Evolutionary conservation across 2,113 vertebrate genomes (phyloP).

Genomic region (Symphodus melops): DNA sequence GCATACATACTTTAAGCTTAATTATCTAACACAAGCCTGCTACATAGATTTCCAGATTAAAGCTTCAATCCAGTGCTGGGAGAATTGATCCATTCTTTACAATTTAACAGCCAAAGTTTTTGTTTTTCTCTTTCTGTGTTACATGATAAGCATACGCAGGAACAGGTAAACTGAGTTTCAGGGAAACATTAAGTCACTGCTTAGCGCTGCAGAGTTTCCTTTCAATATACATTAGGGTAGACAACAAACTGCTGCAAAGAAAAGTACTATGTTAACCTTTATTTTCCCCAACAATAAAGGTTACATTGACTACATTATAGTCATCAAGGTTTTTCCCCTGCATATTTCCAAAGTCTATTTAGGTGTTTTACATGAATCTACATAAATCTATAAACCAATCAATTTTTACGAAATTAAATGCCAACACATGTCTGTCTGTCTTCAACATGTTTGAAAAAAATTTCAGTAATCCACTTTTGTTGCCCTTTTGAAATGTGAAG

Average conservation of each 20-base stretch:
- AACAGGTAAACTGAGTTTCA: constrained; percentile 55
- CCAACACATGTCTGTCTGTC: no score
- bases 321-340: not conserved
- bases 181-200: not conserved
- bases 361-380: not conserved
- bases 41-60: not conserved
- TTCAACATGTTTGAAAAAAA: no score
- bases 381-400: not conserved
- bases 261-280: constrained; percentile 40
- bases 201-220: constrained; percentile 30
- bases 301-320: constrained; percentile 12
- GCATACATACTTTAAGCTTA: constrained; percentile 22
- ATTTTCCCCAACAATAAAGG: constrained; percentile 34
- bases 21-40: constrained; percentile 2
- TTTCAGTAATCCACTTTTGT: no score
- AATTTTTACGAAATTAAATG: not conserved
- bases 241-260: constrained; percentile 37
- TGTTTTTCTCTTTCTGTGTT: constrained; percentile 24
- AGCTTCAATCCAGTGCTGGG: not conserved
- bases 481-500: not conserved
- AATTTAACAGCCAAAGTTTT: not conserved
- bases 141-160: constrained; percentile 38
- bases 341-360: not conserved
- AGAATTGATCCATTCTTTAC: constrained; percentile 9
- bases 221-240: constrained; percentile 44